Evolutionary conservation across 2,888 invertebrate genomes (phyloP).

Genomic region (Priocnemis perturbator): DNA sequence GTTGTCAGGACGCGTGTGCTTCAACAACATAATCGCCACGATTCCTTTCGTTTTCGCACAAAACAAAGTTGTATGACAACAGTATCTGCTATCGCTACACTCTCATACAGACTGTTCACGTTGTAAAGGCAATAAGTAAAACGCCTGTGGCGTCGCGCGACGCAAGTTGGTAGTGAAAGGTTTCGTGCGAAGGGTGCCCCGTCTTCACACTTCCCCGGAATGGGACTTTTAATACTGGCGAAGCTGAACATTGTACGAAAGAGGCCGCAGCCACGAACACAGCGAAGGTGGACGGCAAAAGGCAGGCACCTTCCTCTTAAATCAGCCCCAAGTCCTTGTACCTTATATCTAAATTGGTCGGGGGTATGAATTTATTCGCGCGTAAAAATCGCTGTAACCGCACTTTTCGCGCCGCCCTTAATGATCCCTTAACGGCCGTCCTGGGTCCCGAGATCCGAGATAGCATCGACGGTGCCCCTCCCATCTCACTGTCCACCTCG

Average conservation of each 20-base stretch:
- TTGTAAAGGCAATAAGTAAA: too few relatives aligned
- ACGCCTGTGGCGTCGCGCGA: too few relatives aligned
- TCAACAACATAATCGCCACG: too few relatives aligned
- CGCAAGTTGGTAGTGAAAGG: too few relatives aligned
- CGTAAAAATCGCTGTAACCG: slow-evolving; percentile 56
- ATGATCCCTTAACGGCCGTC: slow-evolving; percentile 56
- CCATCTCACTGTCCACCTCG: background rate
- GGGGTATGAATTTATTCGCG: slow-evolving; percentile 56
- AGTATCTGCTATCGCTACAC: too few relatives aligned
- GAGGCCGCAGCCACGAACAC: background rate
- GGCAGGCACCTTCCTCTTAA: slow-evolving; percentile 15
- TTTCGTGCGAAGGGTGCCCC: too few relatives aligned
- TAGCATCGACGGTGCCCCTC: slow-evolving; percentile 24
- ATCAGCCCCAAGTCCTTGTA: slow-evolving; percentile 39
- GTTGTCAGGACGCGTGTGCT: too few relatives aligned
- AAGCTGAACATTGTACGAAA: background rate
- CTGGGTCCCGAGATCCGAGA: slow-evolving; percentile 18
- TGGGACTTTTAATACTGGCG: background rate
- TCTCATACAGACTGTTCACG: too few relatives aligned
- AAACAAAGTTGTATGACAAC: too few relatives aligned
- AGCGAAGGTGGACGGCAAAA: background rate
- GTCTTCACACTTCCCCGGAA: too few relatives aligned
- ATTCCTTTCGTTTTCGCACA: too few relatives aligned
- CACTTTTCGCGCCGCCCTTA: slow-evolving; percentile 53
- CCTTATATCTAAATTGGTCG: slow-evolving; percentile 60